Base-by-base conservation (phyloP, 2,113 vertebrate genomes). In the Podarcis muralis region DNA sequence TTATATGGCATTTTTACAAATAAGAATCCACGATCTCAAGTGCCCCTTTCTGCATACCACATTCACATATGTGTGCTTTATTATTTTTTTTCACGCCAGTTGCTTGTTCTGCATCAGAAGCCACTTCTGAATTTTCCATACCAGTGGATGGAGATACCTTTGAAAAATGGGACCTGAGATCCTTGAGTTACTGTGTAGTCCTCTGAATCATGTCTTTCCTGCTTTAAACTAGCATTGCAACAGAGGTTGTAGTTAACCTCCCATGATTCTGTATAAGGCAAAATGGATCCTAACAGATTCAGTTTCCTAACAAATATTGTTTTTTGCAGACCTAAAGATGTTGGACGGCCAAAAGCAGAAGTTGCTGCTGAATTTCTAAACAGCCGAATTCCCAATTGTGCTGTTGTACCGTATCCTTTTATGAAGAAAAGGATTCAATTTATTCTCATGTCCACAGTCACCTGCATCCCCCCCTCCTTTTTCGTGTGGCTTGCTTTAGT, bases 301-400 rank as follows among this genome's bases (percentile, higher is more conserved):
- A 71, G 4, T 5, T 48, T 20, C 87, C 93, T 94, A 89, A 91
- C 92, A 84, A 75, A 40, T 80, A 72, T 90, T 95, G 15, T 94
- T 93, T 93, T 87, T 90, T 91, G 12, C 91, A 99, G 99, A 94
- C 95, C 98, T 0, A 99, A 98, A 96, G 98, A 99, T 95, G 98
- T 99, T 65, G 98, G 98, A 92, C 97, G 98, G 94, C 98, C 99
- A 43, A 99, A 99, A 94, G 98, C 99, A 82, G 98, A 99, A 79
- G 98, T 99, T 81, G 99, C 98, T 91, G 99, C 99, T 77, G 98
- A 99, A 86, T 99, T 99, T 92, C 95, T 99, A 12, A 99, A 99
- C 94, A 97, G 91, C 87, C 98, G 99, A 82, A 88, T 99, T 93
- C 98, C 98, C 84, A 97, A 96, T 93, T 99, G 98, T 93, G 97